Percentiles rank a stretch among this genome's conserved stretches.
phyloP scores from a whole-genome alignment of 2,888 invertebrate species.

The Dimorphilus gyrociliatus region DNA sequence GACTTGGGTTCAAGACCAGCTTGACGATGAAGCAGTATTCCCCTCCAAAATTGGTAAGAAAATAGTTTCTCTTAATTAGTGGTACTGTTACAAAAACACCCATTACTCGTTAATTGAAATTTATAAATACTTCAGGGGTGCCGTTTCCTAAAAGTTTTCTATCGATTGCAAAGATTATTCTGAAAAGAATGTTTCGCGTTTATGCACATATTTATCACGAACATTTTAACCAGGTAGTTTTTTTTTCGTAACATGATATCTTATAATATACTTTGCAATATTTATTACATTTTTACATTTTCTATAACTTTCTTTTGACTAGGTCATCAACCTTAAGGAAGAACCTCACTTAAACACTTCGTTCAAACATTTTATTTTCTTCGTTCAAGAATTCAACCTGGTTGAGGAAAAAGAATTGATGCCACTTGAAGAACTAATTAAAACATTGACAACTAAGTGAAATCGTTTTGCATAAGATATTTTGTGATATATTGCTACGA shows the following conservation, averaged over 20 bases:
- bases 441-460: conserved; percentile 43
- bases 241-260: conserved; percentile 1
- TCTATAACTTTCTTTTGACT: conserved; percentile 1
- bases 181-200: conserved; percentile 91
- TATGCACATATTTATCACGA: conserved; percentile 99
- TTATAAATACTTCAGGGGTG: conserved; percentile 66
- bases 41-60: conserved; percentile 79
- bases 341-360: conserved; percentile 98
- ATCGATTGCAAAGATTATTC: conserved; percentile 87
- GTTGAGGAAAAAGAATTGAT: conserved; percentile 91
- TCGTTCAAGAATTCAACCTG: conserved; percentile 86
- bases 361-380: conserved; percentile 98
- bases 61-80: too few species aligned
- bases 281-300: not conserved
- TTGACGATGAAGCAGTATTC: conserved; percentile 93
- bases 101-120: too few species aligned
- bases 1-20: conserved; percentile 98
- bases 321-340: conserved; percentile 73
- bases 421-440: conserved; percentile 90
- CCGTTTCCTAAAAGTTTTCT: conserved; percentile 96
- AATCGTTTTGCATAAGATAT: too few species aligned
- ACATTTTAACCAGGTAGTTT: conserved; percentile 65
- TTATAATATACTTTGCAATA: too few species aligned
- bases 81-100: too few species aligned
- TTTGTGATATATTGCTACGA: too few species aligned